These are phyloP conservation scores for Stenoptilia bipunctidactyla DNA, from an alignment of 2,888 invertebrate genomes.

Conservation along the genomic window DNA sequence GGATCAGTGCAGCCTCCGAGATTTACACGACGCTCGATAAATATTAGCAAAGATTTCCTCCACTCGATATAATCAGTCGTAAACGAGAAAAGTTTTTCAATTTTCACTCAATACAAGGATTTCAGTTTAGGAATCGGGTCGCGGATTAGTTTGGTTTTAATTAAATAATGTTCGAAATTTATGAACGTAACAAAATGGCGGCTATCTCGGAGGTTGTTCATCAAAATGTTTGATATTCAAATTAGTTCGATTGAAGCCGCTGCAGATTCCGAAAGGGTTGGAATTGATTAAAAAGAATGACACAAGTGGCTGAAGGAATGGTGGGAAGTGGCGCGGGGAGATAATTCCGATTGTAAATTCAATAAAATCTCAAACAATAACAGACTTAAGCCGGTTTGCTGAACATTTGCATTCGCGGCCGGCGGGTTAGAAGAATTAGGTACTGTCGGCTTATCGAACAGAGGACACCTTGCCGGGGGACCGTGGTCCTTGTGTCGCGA, in stretches of 20 bases:
- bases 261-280: constrained; percentile 22
- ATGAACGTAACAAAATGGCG: neutral
- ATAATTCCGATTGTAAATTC: constrained; percentile 41
- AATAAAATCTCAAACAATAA: constrained; percentile 49
- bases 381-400: constrained; percentile 28
- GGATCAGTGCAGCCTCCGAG: constrained; percentile 11
- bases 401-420: constrained; percentile 19
- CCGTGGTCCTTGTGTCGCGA: too few species aligned
- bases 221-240: constrained; percentile 1
- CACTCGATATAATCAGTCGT: constrained; percentile 47
- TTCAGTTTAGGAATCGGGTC: constrained; percentile 25
- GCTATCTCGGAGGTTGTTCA: neutral
- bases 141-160: constrained; percentile 43
- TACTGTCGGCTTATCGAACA: too few species aligned
- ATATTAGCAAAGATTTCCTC: constrained; percentile 53
- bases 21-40: constrained; percentile 32
- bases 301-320: constrained; percentile 17
- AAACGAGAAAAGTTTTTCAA: constrained; percentile 66
- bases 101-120: constrained; percentile 45
- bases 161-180: constrained; percentile 27
- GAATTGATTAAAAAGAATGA: constrained; percentile 35
- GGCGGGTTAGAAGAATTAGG: constrained; percentile 14
- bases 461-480: too few species aligned
- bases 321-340: constrained; percentile 26
- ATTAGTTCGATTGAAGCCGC: constrained; percentile 1